phyloP scores from a whole-genome alignment of 2,113 vertebrate species.

The Mungos mungo region DNA sequence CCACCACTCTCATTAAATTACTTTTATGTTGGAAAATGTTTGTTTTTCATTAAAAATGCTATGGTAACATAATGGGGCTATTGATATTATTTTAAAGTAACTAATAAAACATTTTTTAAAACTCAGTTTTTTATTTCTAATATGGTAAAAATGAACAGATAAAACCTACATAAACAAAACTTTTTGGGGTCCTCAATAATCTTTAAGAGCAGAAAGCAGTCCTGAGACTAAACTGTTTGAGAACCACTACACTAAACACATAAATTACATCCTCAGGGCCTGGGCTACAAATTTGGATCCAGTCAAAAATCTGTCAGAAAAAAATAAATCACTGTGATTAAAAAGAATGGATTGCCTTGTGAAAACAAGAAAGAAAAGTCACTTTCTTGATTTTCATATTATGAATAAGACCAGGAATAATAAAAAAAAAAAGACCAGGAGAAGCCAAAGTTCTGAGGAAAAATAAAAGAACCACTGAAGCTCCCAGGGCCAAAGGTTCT shows the following conservation, averaged over 20 bases:
- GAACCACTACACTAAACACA: background rate
- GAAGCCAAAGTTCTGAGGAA: background rate
- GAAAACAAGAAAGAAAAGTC: slow-evolving; percentile 52
- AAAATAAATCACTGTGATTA: slow-evolving; percentile 46
- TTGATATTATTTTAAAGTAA: slow-evolving; percentile 14
- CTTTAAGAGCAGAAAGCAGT: background rate
- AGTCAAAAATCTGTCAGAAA: slow-evolving; percentile 66
- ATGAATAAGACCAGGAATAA: background rate
- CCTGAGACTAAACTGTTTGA: background rate
- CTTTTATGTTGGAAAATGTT: background rate
- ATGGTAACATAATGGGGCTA: background rate
- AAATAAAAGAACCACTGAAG: background rate
- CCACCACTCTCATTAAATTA: background rate
- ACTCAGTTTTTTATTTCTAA: slow-evolving; percentile 11
- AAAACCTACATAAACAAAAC: background rate
- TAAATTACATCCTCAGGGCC: slow-evolving; percentile 46
- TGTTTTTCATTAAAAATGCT: slow-evolving; percentile 11
- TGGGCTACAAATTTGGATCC: slow-evolving; percentile 15
- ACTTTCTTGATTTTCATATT: background rate
- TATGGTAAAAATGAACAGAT: background rate
- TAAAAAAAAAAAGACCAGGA: background rate
- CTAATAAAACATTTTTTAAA: background rate
- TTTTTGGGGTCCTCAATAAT: background rate
- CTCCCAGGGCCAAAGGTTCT: background rate
- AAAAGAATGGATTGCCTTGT: slow-evolving; percentile 21